Percentiles rank a stretch among this genome's conserved stretches.
These are phyloP conservation scores for roundworm (Caenorhabditis elegans) DNA, from an alignment of 1,140 invertebrate genomes.

Conservation along the genomic window WBcel235 BX284606.5:14703501-14704000, in stretches of 20 bases:
- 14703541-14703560: not conserved
- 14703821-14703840: not conserved
- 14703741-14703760: not conserved
- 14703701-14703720: constrained; percentile 25
- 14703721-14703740: constrained; percentile 30
- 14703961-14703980: too few relatives aligned
- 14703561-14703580: constrained; percentile 17
- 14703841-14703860: not conserved
- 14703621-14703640: not conserved
- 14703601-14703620: not conserved
- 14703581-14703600: not conserved
- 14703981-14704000: too few relatives aligned
- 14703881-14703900: constrained; percentile 29
- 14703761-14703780: constrained; percentile 29
- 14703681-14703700: not conserved
- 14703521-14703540: not conserved
- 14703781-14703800: not conserved
- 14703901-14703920: constrained; percentile 24
- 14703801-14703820: too few relatives aligned
- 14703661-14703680: not conserved
- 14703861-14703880: constrained; percentile 1
- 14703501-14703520: constrained; percentile 45
- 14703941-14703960: too few relatives aligned
- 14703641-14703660: not conserved
- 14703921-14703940: constrained; percentile 25